Evolutionary conservation across 2,113 vertebrate species (phyloP).

Genomic region (Cinclus mexicanus): DNA sequence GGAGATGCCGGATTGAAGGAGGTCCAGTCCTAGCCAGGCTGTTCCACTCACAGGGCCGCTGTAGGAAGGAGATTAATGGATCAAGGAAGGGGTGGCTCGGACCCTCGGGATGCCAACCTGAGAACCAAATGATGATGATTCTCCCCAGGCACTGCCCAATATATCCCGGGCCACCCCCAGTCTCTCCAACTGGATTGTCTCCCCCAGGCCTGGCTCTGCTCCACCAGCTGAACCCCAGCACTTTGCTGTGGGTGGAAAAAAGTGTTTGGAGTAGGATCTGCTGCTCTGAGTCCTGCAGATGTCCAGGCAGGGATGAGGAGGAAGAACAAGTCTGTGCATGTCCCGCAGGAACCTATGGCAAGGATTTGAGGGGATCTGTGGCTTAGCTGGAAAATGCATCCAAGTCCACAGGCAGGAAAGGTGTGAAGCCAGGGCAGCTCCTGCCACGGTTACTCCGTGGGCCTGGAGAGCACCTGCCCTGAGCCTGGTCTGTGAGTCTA

Average conservation of each 20-base stretch:
- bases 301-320: not conserved
- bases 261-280: not conserved
- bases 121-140: fast-evolving
- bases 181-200: fast-evolving
- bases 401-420: not conserved
- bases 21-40: not conserved
- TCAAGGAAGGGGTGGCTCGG: not conserved
- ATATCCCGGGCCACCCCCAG: fast-evolving
- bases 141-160: not conserved
- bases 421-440: not conserved
- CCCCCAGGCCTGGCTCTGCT: not conserved
- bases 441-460: fast-evolving
- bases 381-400: not conserved
- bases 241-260: not conserved
- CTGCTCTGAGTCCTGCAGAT: not conserved
- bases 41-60: fast-evolving
- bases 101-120: not conserved
- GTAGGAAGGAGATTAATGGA: too few relatives aligned
- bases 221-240: not conserved
- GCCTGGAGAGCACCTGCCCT: not conserved
- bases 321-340: slow-evolving; percentile 44
- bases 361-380: not conserved
- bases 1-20: fast-evolving
- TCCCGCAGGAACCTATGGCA: not conserved
- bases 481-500: not conserved